Evolutionary conservation across 2,797 vertebrate genomes (phyloP), one percentile per base, ranked within the genome.

Genomic region (Lindbergichthys nudifrons): DNA sequence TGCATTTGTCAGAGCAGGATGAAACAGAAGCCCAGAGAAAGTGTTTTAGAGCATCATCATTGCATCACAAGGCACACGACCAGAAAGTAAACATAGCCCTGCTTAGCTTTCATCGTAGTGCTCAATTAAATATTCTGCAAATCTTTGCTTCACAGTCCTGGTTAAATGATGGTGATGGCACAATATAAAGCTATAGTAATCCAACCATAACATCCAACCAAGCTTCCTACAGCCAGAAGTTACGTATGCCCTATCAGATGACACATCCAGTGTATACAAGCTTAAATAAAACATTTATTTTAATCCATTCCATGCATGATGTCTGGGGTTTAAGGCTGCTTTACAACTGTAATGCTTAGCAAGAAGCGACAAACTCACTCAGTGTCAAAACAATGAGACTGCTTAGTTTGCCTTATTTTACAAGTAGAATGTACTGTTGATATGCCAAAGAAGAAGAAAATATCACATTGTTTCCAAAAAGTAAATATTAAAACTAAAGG

Each of bases 351-450:
- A 77, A 73, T 21, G 57, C 46, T 56, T 21, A 80, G 81, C 58
- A 77, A 75, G 56, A 80, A 81, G 54, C 86, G 87, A 85, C 81
- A 85, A 83, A 88, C 73, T 54, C 32, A 43, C 52, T 88, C 42
- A 81, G 79, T n/a, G 57, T 79, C 68, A 84, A 65, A 32, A 74
- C 41, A 48, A 23, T 45, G 26, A 56, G 23, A 62, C 18, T 6
- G 26, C 42, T 80, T 71, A 46, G 56, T 70, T 79, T 68, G 39
- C 18, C 12, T 41, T 19, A 23, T 61, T 72, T 69, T 19, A 63
- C n/a, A 11, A 11, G 21, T 32, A 30, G 15, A 61, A 69, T 36
- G 43, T 19, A 52, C 9, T 39, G 53, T 58, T 50, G 14, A 36
- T 73, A 50, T 65, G 68, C 65, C 70, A 69, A 36, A 42, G 16